Base-by-base conservation (phyloP, 2,113 vertebrate species). In the Pomatorhinus ruficollis region DNA sequence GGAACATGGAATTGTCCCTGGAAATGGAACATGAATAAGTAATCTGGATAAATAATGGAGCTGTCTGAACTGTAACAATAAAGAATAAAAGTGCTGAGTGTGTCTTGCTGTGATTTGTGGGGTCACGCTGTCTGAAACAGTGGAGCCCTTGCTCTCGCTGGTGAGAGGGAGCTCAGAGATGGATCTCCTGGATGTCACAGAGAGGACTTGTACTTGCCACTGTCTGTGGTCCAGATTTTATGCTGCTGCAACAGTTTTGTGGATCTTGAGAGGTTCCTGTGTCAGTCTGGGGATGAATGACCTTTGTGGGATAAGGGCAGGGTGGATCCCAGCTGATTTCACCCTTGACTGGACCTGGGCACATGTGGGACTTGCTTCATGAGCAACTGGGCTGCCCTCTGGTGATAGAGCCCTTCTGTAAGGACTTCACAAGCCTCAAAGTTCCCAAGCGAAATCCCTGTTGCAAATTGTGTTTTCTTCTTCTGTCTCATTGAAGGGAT, bases 31-130 rank as follows among this genome's bases (percentile, higher is more conserved):
- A 91, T 96, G 96, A 96, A 96, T 96, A 96, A 96, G 85, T 95
- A 89, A 97, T 94, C 88, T 27, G 72, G 90, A 90, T 96, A 96
- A 95, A 96, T 96, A 95, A 96, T 96, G 88, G 95, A 97, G 95
- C 96, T 97, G 95, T 95, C 96, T 86, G 93, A 91, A 71, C 85
- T 95, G 95, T 47, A 83, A 78, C 95, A 95, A 94, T 96, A 94
- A 95, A 96, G 96, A 97, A 96, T 88, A 83, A 90, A 96, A 97
- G 92, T 90, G 96, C 96, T 96, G 95, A 96, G 93, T 84, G 69
- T 63, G 79, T 60, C 88, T 90, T 3, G 92, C 88, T 30, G 85
- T 96, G 96, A 96, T 97, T 96, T 94, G 95, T 94, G 90, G 93
- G 93, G 95, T 97, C 95, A 68, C 2, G 1, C 60, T 31, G 92